Evolutionary conservation across 2,888 invertebrate species (phyloP).

Genomic region (Tipula unca): DNA sequence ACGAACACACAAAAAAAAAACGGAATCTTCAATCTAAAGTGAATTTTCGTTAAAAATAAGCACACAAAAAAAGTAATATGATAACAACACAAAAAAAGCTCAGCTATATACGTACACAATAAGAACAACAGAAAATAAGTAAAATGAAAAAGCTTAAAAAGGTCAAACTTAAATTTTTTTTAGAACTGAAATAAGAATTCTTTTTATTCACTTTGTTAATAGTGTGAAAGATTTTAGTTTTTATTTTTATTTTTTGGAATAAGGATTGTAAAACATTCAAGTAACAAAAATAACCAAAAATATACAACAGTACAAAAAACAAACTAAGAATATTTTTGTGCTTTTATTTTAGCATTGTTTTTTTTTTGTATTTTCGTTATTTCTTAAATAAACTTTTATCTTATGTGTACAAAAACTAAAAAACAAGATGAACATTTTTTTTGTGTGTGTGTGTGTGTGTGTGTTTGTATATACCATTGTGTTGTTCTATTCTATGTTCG

Average conservation of each 20-base stretch:
- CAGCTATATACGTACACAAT: not conserved
- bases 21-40: not conserved
- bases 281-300: not conserved
- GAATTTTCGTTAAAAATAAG: not conserved
- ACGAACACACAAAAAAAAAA: not conserved
- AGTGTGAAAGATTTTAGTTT: slow-evolving; percentile 14
- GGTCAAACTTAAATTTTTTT: not conserved
- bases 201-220: slow-evolving; percentile 14
- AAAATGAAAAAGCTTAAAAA: not conserved
- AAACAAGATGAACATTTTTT: not conserved
- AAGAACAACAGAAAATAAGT: not conserved
- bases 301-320: too few species aligned
- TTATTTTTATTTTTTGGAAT: not conserved
- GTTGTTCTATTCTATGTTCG: not conserved
- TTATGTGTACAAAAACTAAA: not conserved
- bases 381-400: not conserved
- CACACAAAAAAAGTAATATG: not conserved
- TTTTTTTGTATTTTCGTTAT: not conserved
- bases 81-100: slow-evolving; percentile 3
- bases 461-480: not conserved
- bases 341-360: not conserved
- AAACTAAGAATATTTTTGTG: not conserved
- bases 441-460: not conserved
- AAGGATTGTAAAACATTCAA: slow-evolving; percentile 14
- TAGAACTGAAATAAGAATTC: not conserved